Base-by-base conservation (phyloP, 2,113 vertebrate genomes). In the Callithrix jacchus region DNA sequence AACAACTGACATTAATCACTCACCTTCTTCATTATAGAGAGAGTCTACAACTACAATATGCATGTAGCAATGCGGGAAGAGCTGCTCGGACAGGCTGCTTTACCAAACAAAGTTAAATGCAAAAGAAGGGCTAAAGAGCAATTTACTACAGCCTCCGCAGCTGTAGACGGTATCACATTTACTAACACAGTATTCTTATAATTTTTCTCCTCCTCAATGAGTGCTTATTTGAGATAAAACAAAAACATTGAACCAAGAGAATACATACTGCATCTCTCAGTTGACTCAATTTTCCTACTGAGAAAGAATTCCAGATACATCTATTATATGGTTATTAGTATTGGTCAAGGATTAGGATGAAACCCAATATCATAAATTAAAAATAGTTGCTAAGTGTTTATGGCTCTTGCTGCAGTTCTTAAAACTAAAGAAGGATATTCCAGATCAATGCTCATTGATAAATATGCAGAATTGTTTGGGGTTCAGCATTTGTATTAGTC, bases 161-260 rank as follows among this genome's bases (percentile, higher is more conserved):
- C 74, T 76, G 92, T 52, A 87, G 92, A 83, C 97, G 97, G 91
- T 85, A 68, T 81, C 35, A 47, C 83, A 94, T 87, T 96, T 97
- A 97, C 94, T 91, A 47, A 97, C 95, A 96, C 49, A 58, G 70
- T 80, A 96, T 80, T 45, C 64, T 94, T 76, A 87, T 47, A 86
- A 73, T 71, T 95, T 45, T 74, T 32, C 52, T 92, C 12, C 17
- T 37, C 73, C 90, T 96, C 87, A 35, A 77, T 95, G 91, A 92
- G 56, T 93, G 54, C 45, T 96, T 91, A 64, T 96, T 90, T 87
- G 58, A 95, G 61, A 82, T 87, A 91, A n/a, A 94, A 91, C 45
- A 49, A 56, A 97, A 73, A 95, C 21, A 83, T 8, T 87, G 77
- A 88, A 45, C 11, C 49, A n/a, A 71, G 70, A 88, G 64, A 85